These are phyloP conservation scores for Drosophila saltans DNA, from an alignment of 1,140 invertebrate genomes.

Conservation along the genomic window DNA sequence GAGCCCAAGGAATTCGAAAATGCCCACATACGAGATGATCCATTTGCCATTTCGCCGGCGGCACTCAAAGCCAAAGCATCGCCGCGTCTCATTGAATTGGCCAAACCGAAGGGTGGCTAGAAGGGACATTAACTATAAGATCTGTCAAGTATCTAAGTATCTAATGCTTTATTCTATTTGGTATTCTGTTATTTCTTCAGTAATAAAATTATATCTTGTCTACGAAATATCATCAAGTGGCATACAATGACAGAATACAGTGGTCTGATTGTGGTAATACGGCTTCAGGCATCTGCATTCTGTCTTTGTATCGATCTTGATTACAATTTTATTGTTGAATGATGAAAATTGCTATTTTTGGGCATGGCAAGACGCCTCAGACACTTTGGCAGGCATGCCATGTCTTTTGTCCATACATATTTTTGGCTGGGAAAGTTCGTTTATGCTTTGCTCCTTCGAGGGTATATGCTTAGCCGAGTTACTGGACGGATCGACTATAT, in stretches of 20 bases:
- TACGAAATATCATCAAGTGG: not conserved
- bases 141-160: not conserved
- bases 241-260: not conserved
- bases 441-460: too few species aligned
- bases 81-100: conserved; percentile 83
- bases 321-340: not conserved
- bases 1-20: conserved; percentile 83
- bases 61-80: conserved; percentile 84
- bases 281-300: not conserved
- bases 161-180: not conserved
- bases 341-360: not conserved
- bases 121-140: not conserved
- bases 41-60: conserved; percentile 71
- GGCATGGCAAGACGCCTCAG: not conserved
- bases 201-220: not conserved
- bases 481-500: not conserved
- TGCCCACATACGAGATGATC: conserved; percentile 74
- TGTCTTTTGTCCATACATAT: not conserved
- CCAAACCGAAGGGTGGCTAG: conserved; percentile 80
- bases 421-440: conserved; percentile 17
- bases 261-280: not conserved
- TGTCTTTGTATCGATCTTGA: not conserved
- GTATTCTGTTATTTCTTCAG: not conserved
- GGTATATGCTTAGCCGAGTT: not conserved
- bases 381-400: not conserved